Conservation (phyloP, 2,113 vertebrate species). For the Myxocyprinus asiaticus region DNA sequence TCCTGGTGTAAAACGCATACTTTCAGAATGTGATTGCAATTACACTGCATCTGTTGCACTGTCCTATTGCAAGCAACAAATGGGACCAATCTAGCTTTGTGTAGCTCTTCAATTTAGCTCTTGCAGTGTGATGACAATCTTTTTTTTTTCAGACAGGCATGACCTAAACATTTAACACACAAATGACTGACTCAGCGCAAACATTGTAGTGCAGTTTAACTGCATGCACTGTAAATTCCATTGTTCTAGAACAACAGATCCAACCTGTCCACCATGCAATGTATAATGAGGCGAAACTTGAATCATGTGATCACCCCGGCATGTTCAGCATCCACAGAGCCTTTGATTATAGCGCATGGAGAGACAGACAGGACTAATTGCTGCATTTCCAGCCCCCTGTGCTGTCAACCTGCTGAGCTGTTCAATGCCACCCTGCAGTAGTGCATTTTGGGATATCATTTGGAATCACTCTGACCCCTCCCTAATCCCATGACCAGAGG, state of each 20-base stretch:
- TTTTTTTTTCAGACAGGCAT: not conserved
- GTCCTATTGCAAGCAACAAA: too few species aligned
- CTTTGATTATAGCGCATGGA: constrained; percentile 29
- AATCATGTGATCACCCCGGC: constrained; percentile 36
- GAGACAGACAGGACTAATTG: constrained; percentile 44
- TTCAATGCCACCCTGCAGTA: constrained; percentile 29
- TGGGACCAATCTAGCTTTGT: too few species aligned
- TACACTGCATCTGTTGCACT: too few species aligned
- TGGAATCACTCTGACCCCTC: not conserved
- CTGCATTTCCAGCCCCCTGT: constrained; percentile 16
- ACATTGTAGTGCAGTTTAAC: not conserved
- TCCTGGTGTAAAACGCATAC: too few species aligned
- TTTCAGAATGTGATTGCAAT: too few species aligned
- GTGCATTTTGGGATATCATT: constrained; percentile 25
- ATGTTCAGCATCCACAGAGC: constrained; percentile 12
- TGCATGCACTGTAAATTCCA: not conserved
- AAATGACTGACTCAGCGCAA: not conserved
- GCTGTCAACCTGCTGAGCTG: constrained; percentile 11
- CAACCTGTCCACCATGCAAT: constrained; percentile 1
- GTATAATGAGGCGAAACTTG: constrained; percentile 19
- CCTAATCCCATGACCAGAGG: constrained; percentile 29
- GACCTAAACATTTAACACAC: not conserved
- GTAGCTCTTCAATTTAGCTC: too few species aligned
- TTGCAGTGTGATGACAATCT: too few species aligned
- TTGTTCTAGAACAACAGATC: constrained; percentile 10